phyloP scores from a whole-genome alignment of 2,113 vertebrate genomes.

The Procavia capensis region DNA sequence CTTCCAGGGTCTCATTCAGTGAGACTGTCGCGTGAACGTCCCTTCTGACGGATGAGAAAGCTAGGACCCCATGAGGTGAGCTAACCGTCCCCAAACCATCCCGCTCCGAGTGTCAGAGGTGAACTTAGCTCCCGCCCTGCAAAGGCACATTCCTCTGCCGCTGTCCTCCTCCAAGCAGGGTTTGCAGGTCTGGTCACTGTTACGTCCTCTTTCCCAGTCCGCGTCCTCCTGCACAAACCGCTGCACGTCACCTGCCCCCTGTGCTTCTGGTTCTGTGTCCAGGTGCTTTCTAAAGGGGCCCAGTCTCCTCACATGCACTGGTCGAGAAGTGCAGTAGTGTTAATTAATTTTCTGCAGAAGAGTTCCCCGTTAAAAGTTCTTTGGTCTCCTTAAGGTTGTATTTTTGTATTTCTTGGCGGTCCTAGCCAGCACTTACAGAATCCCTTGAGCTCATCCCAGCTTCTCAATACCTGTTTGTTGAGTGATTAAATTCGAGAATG shows the following conservation, averaged over 20 bases:
- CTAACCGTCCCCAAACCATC: neutral
- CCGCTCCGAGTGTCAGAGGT: neutral
- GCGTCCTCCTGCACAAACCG: neutral
- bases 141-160: rapidly evolving
- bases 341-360: neutral
- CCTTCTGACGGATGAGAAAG: neutral
- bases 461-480: constrained; percentile 35
- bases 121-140: neutral
- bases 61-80: neutral
- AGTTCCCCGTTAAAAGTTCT: neutral
- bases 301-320: neutral
- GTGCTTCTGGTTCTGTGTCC: rapidly evolving
- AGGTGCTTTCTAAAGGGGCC: neutral
- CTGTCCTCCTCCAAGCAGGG: neutral
- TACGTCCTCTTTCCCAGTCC: neutral
- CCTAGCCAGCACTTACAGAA: neutral
- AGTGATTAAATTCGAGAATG: constrained; percentile 36
- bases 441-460: constrained; percentile 12
- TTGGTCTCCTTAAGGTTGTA: neutral
- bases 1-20: neutral
- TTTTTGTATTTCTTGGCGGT: neutral
- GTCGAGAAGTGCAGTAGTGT: neutral
- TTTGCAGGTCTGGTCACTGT: neutral
- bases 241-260: neutral
- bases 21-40: neutral